Evolutionary conservation across 2,888 invertebrate genomes (phyloP).

Genomic region (Agrochola lychnidis): DNA sequence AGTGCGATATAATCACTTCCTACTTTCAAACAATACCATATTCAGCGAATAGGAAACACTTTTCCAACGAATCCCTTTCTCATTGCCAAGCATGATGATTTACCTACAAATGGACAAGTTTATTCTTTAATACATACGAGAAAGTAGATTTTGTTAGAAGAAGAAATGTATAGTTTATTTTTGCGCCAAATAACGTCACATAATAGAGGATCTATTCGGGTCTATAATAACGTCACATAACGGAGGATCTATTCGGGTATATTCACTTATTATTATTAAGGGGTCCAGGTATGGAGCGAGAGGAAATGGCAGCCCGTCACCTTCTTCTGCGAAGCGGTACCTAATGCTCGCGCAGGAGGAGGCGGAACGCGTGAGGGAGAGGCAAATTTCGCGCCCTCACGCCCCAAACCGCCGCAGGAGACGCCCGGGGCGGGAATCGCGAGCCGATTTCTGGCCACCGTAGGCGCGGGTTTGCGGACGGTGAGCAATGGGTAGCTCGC

Average conservation of each 20-base stretch:
- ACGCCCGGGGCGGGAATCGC: too few relatives aligned
- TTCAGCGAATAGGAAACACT: constrained; percentile 39
- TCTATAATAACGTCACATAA: neutral
- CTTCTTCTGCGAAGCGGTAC: too few relatives aligned
- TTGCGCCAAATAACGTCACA: neutral
- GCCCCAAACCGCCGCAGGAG: too few relatives aligned
- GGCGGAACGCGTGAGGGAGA: too few relatives aligned
- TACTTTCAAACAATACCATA: constrained; percentile 53
- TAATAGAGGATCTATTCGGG: neutral
- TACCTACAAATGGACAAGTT: constrained; percentile 3
- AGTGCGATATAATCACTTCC: constrained; percentile 36
- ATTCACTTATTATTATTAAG: neutral
- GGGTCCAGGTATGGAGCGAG: neutral
- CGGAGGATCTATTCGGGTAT: too few relatives aligned
- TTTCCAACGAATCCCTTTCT: constrained; percentile 26
- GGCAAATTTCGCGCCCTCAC: too few relatives aligned
- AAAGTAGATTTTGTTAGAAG: neutral
- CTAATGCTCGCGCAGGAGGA: too few relatives aligned
- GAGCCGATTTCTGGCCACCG: too few relatives aligned
- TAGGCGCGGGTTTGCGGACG: too few relatives aligned
- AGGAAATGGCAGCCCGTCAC: too few relatives aligned
- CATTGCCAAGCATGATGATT: constrained; percentile 10
- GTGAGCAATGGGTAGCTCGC: too few relatives aligned
- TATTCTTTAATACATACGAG: neutral
- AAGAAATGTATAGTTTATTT: neutral